Evolutionary conservation across 92 coral and sea anemone genomes (phyloP).

Genomic region (Epizoanthus fatuus): DNA sequence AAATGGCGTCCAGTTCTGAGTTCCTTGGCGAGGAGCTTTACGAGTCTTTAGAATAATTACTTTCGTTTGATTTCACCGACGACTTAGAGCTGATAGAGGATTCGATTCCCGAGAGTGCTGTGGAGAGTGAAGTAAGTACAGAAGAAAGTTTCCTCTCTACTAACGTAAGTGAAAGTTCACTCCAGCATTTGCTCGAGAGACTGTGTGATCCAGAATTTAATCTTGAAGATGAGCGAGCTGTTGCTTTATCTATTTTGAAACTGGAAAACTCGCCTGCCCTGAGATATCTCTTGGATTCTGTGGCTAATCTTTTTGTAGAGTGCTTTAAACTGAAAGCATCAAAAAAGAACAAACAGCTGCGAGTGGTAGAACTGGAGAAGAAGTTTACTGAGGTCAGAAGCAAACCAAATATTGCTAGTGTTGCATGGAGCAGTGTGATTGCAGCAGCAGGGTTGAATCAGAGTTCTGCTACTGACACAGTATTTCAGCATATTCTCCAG

Average conservation of each 20-base stretch:
- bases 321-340: background rate
- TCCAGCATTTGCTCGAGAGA: constrained; percentile 26
- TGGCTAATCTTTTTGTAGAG: background rate
- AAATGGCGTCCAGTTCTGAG: constrained; percentile 20
- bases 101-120: constrained; percentile 23
- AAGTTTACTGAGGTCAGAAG: constrained; percentile 10
- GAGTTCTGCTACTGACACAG: constrained; percentile 1
- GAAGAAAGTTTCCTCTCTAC: background rate
- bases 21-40: constrained; percentile 13
- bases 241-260: constrained; percentile 17
- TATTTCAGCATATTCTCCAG: constrained; percentile 44
- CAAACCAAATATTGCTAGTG: background rate
- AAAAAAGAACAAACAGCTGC: background rate
- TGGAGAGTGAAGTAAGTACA: constrained; percentile 9
- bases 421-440: too few species aligned
- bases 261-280: constrained; percentile 10
- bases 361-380: constrained; percentile 1
- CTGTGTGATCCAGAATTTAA: constrained; percentile 21
- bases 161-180: background rate
- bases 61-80: constrained; percentile 23
- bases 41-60: constrained; percentile 14
- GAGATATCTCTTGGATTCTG: background rate
- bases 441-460: too few species aligned
- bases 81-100: constrained; percentile 19
- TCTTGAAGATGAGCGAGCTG: constrained; percentile 26